Evolutionary conservation across 2,797 vertebrate genomes (phyloP).

Genomic region (Lepus oiostolus): DNA sequence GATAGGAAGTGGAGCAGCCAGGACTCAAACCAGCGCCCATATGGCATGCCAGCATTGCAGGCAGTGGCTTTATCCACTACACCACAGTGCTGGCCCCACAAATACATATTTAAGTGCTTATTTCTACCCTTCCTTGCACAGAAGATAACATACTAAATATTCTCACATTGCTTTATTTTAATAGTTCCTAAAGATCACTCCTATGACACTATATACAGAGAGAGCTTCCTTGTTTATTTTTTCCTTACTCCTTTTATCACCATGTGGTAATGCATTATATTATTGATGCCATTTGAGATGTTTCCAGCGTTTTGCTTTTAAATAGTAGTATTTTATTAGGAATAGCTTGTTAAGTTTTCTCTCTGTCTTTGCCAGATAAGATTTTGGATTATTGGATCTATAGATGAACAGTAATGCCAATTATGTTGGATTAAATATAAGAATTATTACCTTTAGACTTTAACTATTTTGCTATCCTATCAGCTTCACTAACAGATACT

Average conservation of each 20-base stretch:
- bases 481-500: not conserved
- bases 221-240: not conserved
- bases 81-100: not conserved
- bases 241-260: not conserved
- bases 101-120: not conserved
- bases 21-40: too few species aligned
- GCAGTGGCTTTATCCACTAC: too few species aligned
- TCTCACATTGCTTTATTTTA: not conserved
- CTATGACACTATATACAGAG: not conserved
- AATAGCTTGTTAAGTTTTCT: not conserved
- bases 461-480: not conserved
- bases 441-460: not conserved
- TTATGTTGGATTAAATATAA: too few species aligned
- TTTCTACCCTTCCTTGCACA: not conserved
- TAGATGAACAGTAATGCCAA: not conserved
- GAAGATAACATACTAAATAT: not conserved
- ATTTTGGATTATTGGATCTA: slow-evolving; percentile 8
- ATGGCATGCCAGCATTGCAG: too few species aligned
- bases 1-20: too few species aligned
- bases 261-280: not conserved
- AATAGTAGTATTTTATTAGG: not conserved
- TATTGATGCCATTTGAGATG: not conserved
- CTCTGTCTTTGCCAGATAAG: not conserved
- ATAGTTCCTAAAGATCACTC: not conserved
- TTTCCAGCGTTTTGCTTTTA: slow-evolving; percentile 2